Evolutionary conservation across 2,797 vertebrate genomes (phyloP).

Genomic region (Falco columbarius): DNA sequence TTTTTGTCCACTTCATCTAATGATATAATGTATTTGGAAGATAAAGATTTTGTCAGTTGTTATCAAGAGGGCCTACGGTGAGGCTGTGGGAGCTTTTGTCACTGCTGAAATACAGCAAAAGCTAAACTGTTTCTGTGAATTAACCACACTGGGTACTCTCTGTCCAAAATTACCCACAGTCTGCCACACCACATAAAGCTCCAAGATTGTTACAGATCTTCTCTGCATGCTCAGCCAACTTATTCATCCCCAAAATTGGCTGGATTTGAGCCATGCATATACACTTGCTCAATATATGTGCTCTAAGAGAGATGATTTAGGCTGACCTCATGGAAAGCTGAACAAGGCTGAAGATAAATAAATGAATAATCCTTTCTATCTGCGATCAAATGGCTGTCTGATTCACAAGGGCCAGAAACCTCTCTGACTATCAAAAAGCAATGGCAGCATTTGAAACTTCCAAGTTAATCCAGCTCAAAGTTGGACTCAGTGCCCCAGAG

Average conservation of each 20-base stretch:
- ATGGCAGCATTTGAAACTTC: conserved; percentile 62
- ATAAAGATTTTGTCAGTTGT: conserved; percentile 62
- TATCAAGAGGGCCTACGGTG: conserved; percentile 60
- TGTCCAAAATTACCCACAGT: conserved; percentile 46
- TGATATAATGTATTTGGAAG: conserved; percentile 64
- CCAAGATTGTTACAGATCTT: neutral
- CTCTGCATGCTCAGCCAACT: neutral
- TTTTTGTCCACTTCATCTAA: conserved; percentile 79
- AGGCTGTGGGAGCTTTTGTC: conserved; percentile 63
- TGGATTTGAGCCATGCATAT: conserved; percentile 27
- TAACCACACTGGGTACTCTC: conserved; percentile 38
- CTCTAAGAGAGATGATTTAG: conserved; percentile 37
- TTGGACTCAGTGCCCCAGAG: conserved; percentile 67
- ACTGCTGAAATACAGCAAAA: conserved; percentile 54
- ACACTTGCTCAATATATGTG: neutral
- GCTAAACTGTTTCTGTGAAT: conserved; percentile 52
- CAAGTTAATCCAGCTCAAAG: conserved; percentile 72
- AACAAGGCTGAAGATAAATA: conserved; percentile 49
- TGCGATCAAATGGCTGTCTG: conserved; percentile 26
- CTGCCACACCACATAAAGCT: conserved; percentile 40
- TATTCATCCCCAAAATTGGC: neutral
- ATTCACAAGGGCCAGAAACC: conserved; percentile 62
- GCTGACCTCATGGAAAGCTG: conserved; percentile 32
- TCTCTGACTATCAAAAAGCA: conserved; percentile 51
- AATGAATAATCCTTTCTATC: conserved; percentile 70